Evolutionary conservation across 2,113 vertebrate genomes (phyloP), one percentile per base, ranked within the genome.

Genomic region (Platysteira castanea): DNA sequence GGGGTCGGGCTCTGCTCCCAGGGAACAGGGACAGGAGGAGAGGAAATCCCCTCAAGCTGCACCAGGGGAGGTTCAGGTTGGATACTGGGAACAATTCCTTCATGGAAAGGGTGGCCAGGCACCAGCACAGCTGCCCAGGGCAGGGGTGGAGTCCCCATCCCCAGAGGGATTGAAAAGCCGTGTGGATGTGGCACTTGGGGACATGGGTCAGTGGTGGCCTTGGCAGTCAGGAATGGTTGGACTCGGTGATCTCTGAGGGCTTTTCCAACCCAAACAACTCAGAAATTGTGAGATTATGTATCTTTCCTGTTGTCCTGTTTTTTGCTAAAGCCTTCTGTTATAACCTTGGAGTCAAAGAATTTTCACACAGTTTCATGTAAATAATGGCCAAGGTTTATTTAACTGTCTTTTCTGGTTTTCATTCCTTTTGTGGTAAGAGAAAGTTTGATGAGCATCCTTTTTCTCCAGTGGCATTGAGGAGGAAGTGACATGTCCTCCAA

Each of bases 31-130:
- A 67, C 22, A 67, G 59, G 59, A 59, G 0, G 7, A 28, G n/a
- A 16, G n/a, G n/a, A 0, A 80, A 74, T 0, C 0, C 4, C 53
- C 53, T 37, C 41, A 86, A 3, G 2, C 0, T 49, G 35, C 0
- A 0, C 22, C 68, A 68, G 13, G 26, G 3, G 11, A 61, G 30
- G 19, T 12, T 68, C 0, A 68, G 37, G 3, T 26, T 67, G 47
- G 27, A 61, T 21, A 16, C 10, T 37, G 6, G 24, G 67, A 65
- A 31, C 1, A n/a, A 73, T 47, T 79, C 22, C 30, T 79, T 1
- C 24, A 13, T 15, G 14, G 12, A 53, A 73, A 31, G 24, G 8
- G 5, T 1, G 26, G 37, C 27, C 23, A 14, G 46, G 3, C 28
- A 33, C 11, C 30, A 37, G 64, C 3, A 30, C 11, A 70, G 16